These are phyloP conservation scores for Drosophila rhopaloa DNA, from an alignment of 1,140 invertebrate genomes.

Conservation along the genomic window DNA sequence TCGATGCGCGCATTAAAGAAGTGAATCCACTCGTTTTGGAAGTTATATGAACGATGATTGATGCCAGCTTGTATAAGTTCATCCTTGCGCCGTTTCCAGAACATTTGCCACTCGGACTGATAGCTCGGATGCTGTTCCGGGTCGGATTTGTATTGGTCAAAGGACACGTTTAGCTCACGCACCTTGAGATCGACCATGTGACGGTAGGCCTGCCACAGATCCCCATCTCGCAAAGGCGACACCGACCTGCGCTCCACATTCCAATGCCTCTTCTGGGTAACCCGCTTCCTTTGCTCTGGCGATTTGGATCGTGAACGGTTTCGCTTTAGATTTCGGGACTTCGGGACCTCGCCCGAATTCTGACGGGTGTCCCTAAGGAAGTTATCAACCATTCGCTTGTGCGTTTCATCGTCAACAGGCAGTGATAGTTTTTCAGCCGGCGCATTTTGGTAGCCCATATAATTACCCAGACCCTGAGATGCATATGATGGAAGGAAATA, in stretches of 20 bases:
- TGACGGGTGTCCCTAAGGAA: slow-evolving; percentile 63
- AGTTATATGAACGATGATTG: slow-evolving; percentile 91
- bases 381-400: slow-evolving; percentile 71
- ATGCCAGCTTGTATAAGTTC: slow-evolving; percentile 85
- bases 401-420: slow-evolving; percentile 70
- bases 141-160: slow-evolving; percentile 85
- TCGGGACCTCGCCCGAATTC: not conserved
- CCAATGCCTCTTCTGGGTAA: slow-evolving; percentile 34
- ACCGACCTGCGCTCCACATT: slow-evolving; percentile 59
- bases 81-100: slow-evolving; percentile 86
- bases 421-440: not conserved
- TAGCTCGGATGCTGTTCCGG: slow-evolving; percentile 93
- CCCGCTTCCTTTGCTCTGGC: slow-evolving; percentile 23
- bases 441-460: slow-evolving; percentile 12
- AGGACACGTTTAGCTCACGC: slow-evolving; percentile 58
- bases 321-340: slow-evolving; percentile 34
- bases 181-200: slow-evolving; percentile 73
- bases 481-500: slow-evolving; percentile 7
- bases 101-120: slow-evolving; percentile 93
- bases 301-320: slow-evolving; percentile 47
- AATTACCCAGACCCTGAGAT: not conserved
- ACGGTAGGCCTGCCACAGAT: slow-evolving; percentile 75
- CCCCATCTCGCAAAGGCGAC: slow-evolving; percentile 65
- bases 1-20: slow-evolving; percentile 92
- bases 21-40: slow-evolving; percentile 93